phyloP scores from a whole-genome alignment of 53 echinoderm and acorn worm species.

The Temnopleurus reevesii region DNA sequence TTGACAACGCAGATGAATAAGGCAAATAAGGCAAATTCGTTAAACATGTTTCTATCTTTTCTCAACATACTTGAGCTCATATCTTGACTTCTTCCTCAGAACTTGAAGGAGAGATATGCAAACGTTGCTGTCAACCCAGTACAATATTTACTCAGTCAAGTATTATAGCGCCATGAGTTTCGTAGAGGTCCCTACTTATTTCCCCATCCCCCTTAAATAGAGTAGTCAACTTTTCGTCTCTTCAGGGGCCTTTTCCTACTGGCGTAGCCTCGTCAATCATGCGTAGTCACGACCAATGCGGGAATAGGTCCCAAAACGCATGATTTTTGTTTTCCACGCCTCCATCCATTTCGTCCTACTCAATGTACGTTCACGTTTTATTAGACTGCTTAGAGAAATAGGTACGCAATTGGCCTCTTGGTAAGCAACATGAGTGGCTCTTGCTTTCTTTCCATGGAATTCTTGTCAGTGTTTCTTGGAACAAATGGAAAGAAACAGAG shows the following conservation, averaged over 20 bases:
- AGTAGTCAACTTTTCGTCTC: not conserved
- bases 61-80: not conserved
- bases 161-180: not conserved
- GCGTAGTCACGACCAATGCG: not conserved
- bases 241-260: not conserved
- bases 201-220: not conserved
- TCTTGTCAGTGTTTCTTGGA: not conserved
- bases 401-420: not conserved
- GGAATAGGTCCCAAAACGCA: not conserved
- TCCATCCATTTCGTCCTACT: not conserved
- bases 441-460: not conserved
- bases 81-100: not conserved
- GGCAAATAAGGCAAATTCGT: not conserved
- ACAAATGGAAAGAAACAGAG: not conserved
- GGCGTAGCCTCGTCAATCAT: not conserved
- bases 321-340: not conserved
- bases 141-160: constrained; percentile 20
- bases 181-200: not conserved
- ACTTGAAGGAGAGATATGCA: not conserved
- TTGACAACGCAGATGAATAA: not conserved
- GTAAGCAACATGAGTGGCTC: not conserved
- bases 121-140: not conserved
- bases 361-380: not conserved
- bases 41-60: not conserved
- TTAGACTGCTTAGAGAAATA: not conserved